Percentiles rank a stretch among this genome's conserved stretches.
Evolutionary conservation across 2,113 vertebrate species (phyloP).

Genomic region (Petrocephalus zakoni): DNA sequence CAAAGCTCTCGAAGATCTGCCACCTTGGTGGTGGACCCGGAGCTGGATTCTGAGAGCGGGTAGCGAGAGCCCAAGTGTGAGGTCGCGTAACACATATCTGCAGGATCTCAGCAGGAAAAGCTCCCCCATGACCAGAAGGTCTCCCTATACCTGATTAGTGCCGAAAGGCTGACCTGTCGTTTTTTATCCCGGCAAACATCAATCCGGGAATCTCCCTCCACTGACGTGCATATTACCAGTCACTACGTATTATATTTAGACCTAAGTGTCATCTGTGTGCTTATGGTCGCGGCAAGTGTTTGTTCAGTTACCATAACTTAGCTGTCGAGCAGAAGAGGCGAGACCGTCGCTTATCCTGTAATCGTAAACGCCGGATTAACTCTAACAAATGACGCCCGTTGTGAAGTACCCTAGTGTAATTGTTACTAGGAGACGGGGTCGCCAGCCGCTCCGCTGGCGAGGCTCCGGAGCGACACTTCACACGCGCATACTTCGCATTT

Average conservation of each 20-base stretch:
- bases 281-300: neutral
- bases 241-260: neutral
- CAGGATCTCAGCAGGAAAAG: neutral
- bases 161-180: neutral
- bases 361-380: neutral
- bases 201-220: neutral
- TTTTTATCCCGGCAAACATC: neutral
- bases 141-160: neutral
- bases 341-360: neutral
- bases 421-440: neutral
- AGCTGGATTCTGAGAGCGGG: neutral
- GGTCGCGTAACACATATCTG: neutral
- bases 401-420: neutral
- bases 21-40: neutral
- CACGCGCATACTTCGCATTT: neutral
- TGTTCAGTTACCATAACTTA: neutral
- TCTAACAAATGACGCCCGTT: neutral
- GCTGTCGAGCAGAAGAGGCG: neutral
- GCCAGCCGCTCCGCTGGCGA: neutral
- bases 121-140: neutral
- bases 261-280: neutral
- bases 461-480: neutral
- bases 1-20: neutral
- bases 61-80: neutral
- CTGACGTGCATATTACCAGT: neutral